Conservation (phyloP, 2,113 vertebrate genomes). For the Cryptotis parvus region DNA sequence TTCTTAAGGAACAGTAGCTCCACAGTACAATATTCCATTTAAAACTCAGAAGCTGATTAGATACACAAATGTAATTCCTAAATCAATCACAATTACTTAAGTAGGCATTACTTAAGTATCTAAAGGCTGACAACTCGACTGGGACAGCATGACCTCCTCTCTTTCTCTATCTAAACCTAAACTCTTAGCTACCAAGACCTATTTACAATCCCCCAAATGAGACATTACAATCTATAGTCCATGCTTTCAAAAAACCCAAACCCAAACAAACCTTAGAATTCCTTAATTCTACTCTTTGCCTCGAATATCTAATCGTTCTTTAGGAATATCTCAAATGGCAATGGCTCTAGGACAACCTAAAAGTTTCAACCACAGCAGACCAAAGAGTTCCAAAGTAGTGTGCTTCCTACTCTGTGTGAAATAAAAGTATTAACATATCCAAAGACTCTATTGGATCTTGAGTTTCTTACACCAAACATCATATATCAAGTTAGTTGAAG, state of each 20-base stretch:
- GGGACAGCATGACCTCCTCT: background rate
- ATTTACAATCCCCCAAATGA: background rate
- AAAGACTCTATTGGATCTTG: conserved; percentile 16
- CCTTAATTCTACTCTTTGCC: conserved; percentile 10
- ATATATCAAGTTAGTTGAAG: no score
- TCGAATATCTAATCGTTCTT: conserved; percentile 9
- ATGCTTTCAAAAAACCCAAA: background rate
- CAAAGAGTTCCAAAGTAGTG: conserved; percentile 26
- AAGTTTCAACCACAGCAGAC: background rate
- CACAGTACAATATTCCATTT: conserved; percentile 11
- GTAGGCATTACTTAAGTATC: no score
- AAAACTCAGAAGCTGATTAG: conserved; percentile 37
- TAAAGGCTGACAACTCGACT: no score
- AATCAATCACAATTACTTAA: background rate
- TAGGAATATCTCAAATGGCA: background rate
- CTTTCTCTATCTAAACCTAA: conserved; percentile 1
- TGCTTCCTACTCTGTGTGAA: background rate
- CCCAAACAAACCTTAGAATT: background rate
- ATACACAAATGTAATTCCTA: background rate
- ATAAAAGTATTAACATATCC: conserved; percentile 8
- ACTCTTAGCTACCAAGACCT: background rate
- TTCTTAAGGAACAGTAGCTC: conserved; percentile 31
- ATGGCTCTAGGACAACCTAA: background rate
- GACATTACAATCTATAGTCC: background rate
- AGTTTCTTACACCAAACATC: conserved; percentile 34